Base-by-base conservation (phyloP, 2,113 vertebrate genomes). In the Bungarus multicinctus region DNA sequence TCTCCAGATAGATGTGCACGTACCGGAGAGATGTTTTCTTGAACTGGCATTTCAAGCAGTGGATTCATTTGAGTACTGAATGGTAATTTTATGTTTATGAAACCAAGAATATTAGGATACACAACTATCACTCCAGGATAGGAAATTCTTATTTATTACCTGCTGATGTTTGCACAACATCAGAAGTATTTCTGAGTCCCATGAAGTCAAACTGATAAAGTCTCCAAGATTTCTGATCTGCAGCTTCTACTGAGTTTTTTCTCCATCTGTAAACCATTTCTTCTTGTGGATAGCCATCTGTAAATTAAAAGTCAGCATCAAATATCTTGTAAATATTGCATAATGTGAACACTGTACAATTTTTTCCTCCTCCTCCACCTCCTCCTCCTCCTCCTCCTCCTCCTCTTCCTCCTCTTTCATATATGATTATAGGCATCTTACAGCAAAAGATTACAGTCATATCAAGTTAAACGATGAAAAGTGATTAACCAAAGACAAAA, bases 201-300 rank as follows among this genome's bases (percentile, higher is more conserved):
- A 99, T 98, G 95, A 99, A 99, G 91, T 99, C 99, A 97, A 99
- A 99, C 96, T 99, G 99, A 96, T 99, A 99, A 27, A 99, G 98
- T 91, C 99, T 97, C 99, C 99, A 99, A 92, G 98, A 99, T 93
- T 99, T 99, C 96, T 99, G 99, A 96, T 99, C 98, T 3, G 99
- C 97, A 22, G 99, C 98, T 95, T 99, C 98, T 89, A 99, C 98
- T 0, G 99, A 99, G 94, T 99, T 99, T 97, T 98, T 99, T 93
- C 98, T 98, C 99, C 99, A 99, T 96, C 98, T 98, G 96, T 99
- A 99, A 96, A 99, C 96, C 98, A 99, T 99, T 97, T 99, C 99
- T 94, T 99, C 99, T 96, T 98, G 98, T 23, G 99, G 99, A 95
- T 99, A 99, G 95, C 99, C 99, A 96, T 99, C 99, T 99, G 97